Conservation (phyloP, 2,113 vertebrate genomes). For the Tapirus terrestris region DNA sequence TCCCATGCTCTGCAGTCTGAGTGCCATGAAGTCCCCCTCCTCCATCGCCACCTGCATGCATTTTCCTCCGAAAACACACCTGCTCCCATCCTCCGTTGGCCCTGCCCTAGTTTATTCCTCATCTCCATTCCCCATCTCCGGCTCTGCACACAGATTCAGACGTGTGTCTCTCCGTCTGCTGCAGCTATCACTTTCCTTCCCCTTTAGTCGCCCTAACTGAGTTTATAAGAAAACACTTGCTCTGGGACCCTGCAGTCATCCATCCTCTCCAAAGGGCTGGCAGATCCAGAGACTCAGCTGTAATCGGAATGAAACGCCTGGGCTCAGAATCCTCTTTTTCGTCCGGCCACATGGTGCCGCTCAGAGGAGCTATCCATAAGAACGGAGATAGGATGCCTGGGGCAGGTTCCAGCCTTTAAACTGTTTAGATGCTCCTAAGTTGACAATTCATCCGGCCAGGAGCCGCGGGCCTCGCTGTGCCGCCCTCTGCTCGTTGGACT, state of each 20-base stretch:
- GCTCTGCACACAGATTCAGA: not conserved
- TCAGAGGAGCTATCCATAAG: not conserved
- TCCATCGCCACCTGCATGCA: not conserved
- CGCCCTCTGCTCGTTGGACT: not conserved
- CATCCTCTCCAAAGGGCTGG: not conserved
- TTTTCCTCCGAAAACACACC: not conserved
- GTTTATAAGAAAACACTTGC: too few species aligned
- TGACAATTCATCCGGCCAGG: not conserved
- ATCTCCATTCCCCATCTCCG: not conserved
- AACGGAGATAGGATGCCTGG: not conserved
- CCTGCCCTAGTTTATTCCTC: not conserved
- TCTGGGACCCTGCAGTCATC: not conserved
- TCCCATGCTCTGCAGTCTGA: not conserved
- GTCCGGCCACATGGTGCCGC: accelerated
- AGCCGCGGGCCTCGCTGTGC: too few species aligned
- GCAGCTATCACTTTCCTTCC: not conserved
- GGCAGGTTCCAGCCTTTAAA: accelerated
- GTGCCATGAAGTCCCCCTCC: too few species aligned
- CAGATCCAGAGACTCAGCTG: not conserved
- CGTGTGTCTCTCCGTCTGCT: too few species aligned
- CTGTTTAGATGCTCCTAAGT: accelerated
- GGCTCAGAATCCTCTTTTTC: too few species aligned
- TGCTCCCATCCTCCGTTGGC: accelerated
- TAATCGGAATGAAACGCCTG: too few species aligned
- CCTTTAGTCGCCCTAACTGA: not conserved